A percentile compares a stretch with the other conserved stretches of the same genome.
These are phyloP conservation scores for Aldabrachelys gigantea DNA, from an alignment of 2,113 vertebrate species.

Conservation along the genomic window DNA sequence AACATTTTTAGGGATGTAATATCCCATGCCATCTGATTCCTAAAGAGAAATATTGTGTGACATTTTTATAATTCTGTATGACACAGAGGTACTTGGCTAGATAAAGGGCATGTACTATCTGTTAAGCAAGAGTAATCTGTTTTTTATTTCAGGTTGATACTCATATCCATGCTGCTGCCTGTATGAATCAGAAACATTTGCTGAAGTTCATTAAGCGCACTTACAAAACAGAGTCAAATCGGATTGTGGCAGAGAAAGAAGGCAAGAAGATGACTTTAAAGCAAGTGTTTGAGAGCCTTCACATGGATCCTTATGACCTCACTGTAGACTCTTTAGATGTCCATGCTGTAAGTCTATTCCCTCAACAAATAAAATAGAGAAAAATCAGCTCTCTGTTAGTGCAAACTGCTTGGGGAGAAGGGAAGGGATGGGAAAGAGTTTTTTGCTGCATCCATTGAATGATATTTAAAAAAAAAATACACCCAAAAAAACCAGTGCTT, in stretches of 20 bases:
- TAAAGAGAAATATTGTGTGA: neutral
- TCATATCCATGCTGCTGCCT: constrained; percentile 96
- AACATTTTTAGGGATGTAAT: neutral
- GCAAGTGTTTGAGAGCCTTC: constrained; percentile 89
- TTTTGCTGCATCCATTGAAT: neutral
- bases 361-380: neutral
- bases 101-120: neutral
- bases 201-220: constrained; percentile 94
- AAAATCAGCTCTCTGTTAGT: neutral
- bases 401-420: neutral
- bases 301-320: constrained; percentile 97
- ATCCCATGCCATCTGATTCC: neutral
- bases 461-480: neutral
- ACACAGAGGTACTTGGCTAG: neutral
- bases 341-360: constrained; percentile 87
- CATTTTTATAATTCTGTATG: neutral
- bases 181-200: constrained; percentile 98
- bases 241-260: constrained; percentile 86
- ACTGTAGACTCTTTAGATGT: constrained; percentile 98
- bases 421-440: neutral
- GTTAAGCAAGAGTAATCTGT: neutral
- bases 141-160: constrained; percentile 91
- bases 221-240: constrained; percentile 86
- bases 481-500: neutral
- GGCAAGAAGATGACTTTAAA: constrained; percentile 88